Percentiles rank a stretch among this genome's conserved stretches.
Conservation (phyloP, 2,888 invertebrate genomes). For the Pachliopta kotzebuea region DNA sequence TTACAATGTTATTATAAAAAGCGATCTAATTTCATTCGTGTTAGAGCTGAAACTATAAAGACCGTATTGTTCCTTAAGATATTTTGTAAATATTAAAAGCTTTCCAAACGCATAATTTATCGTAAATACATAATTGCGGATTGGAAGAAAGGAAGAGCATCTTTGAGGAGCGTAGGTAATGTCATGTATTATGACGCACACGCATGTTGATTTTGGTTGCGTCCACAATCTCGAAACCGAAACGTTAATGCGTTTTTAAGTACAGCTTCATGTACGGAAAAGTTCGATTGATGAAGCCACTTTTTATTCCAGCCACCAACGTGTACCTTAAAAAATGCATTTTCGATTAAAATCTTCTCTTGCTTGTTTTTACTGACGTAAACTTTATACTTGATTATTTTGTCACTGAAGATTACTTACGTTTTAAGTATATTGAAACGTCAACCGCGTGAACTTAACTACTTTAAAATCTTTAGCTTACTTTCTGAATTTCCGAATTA, state of each 20-base stretch:
- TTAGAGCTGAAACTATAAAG: constrained; percentile 34
- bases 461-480: not conserved
- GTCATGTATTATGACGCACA: constrained; percentile 51
- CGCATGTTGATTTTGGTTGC: constrained; percentile 40
- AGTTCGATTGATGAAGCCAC: constrained; percentile 29
- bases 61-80: constrained; percentile 22
- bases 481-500: not conserved
- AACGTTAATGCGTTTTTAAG: constrained; percentile 32
- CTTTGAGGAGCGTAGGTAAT: constrained; percentile 51
- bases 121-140: constrained; percentile 69
- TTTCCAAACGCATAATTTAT: constrained; percentile 67
- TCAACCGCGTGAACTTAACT: not conserved
- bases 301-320: constrained; percentile 27
- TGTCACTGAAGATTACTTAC: constrained; percentile 34
- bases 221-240: constrained; percentile 31
- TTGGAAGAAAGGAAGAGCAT: constrained; percentile 52
- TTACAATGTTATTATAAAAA: constrained; percentile 26
- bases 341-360: constrained; percentile 24
- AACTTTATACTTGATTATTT: constrained; percentile 30
- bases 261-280: constrained; percentile 30
- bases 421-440: constrained; percentile 1
- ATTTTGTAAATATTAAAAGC: constrained; percentile 34
- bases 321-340: constrained; percentile 20
- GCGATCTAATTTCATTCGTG: constrained; percentile 19
- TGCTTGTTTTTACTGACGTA: constrained; percentile 25